phyloP scores from a whole-genome alignment of 2,113 vertebrate genomes.

The Centropristis striata region DNA sequence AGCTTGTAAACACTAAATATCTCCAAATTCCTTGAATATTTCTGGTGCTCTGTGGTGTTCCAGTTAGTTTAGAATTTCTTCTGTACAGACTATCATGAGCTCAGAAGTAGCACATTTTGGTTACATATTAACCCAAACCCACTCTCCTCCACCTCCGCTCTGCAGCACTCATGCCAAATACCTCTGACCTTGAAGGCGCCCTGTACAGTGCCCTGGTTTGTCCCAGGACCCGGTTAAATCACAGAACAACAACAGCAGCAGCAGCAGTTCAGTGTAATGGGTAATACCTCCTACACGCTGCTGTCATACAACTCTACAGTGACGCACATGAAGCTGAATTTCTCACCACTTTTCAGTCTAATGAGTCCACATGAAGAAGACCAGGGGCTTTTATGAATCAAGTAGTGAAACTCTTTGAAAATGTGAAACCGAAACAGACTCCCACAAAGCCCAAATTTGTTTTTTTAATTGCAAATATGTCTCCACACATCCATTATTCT shows the following conservation, averaged over 20 bases:
- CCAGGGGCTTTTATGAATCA: conserved; percentile 1
- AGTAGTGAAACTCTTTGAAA: conserved; percentile 5
- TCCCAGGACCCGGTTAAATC: conserved; percentile 14
- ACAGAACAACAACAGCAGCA: conserved; percentile 21
- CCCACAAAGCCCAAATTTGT: neutral
- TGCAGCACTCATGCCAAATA: conserved; percentile 4
- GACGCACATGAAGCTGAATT: conserved; percentile 23
- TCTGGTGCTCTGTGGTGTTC: neutral
- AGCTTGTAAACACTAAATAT: neutral
- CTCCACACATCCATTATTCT: neutral
- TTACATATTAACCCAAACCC: conserved; percentile 16
- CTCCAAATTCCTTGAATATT: neutral
- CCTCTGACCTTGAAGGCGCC: conserved; percentile 37
- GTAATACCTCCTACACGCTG: neutral
- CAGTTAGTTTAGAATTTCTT: neutral
- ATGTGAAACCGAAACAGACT: neutral
- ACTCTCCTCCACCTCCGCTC: neutral
- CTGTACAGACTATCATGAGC: neutral
- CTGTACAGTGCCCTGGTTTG: conserved; percentile 28
- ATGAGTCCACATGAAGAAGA: conserved; percentile 28
- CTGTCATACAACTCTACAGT: neutral
- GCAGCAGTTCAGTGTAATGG: conserved; percentile 8
- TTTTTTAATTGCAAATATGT: neutral
- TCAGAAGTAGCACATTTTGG: neutral
- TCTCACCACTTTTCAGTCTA: conserved; percentile 14